phyloP scores from a whole-genome alignment of 2,888 invertebrate species.

The Callyntrura sp. region DNA sequence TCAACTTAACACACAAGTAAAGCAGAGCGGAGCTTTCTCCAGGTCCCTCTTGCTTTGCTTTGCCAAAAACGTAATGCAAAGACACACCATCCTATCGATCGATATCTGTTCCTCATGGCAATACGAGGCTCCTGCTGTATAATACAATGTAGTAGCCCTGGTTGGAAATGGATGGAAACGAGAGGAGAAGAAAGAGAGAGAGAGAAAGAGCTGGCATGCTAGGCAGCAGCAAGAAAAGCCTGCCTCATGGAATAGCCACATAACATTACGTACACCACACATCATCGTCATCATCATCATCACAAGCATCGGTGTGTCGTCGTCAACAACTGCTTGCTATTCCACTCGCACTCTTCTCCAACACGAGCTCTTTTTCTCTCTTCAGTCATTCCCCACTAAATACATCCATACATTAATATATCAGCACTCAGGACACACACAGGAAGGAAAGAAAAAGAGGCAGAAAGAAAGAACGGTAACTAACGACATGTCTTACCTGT shows the following conservation, averaged over 20 bases:
- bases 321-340: slow-evolving; percentile 50
- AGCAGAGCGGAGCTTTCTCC: slow-evolving; percentile 46
- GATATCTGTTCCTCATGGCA: slow-evolving; percentile 48
- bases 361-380: no score
- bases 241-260: neutral
- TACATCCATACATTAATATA: no score
- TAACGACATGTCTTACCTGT: slow-evolving; percentile 54
- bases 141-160: neutral
- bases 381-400: no score
- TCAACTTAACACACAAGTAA: no score
- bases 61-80: no score
- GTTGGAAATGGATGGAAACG: slow-evolving; percentile 17
- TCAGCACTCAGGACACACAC: no score
- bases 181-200: neutral
- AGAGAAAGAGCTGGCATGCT: neutral
- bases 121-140: no score
- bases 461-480: neutral
- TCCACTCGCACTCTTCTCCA: slow-evolving; percentile 38
- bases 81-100: no score
- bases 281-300: neutral
- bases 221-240: neutral
- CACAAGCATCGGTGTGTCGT: neutral
- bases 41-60: neutral
- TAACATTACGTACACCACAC: slow-evolving; percentile 21
- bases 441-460: no score